A percentile compares a stretch with the other conserved stretches of the same genome.
These are phyloP conservation scores for Ostrea edulis DNA, from an alignment of 1,140 invertebrate genomes.

Conservation along the genomic window DNA sequence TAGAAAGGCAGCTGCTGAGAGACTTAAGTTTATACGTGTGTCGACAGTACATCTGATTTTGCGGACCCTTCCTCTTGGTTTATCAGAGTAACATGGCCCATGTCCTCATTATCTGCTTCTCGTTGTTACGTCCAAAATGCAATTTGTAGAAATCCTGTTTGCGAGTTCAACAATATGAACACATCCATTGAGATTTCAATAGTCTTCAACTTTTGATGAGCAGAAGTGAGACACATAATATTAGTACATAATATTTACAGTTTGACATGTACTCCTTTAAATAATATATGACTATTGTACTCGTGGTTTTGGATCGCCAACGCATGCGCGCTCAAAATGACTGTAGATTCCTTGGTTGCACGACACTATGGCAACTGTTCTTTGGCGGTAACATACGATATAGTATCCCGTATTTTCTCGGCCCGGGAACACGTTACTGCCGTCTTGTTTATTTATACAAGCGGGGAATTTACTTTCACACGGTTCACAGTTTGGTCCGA, in stretches of 20 bases:
- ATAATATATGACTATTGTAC: background rate
- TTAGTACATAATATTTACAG: conserved; percentile 17
- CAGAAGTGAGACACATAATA: conserved; percentile 8
- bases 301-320: conserved; percentile 16
- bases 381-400: conserved; percentile 66
- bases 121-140: background rate
- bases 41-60: background rate
- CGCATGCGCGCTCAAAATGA: conserved; percentile 54
- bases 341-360: conserved; percentile 65
- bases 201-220: background rate
- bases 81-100: background rate
- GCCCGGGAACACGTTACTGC: conserved; percentile 70
- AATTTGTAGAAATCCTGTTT: background rate
- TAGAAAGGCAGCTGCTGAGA: background rate
- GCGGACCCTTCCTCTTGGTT: background rate
- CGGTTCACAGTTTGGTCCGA: conserved; percentile 63
- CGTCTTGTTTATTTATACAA: conserved; percentile 69
- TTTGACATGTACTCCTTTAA: background rate
- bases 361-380: conserved; percentile 66
- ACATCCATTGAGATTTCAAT: background rate
- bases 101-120: background rate
- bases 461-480: conserved; percentile 66
- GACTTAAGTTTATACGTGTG: background rate
- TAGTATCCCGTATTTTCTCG: conserved; percentile 63
- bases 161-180: background rate